Conservation (phyloP, 92 coral and sea anemone species). For the Phenganax stokvisi region DNA sequence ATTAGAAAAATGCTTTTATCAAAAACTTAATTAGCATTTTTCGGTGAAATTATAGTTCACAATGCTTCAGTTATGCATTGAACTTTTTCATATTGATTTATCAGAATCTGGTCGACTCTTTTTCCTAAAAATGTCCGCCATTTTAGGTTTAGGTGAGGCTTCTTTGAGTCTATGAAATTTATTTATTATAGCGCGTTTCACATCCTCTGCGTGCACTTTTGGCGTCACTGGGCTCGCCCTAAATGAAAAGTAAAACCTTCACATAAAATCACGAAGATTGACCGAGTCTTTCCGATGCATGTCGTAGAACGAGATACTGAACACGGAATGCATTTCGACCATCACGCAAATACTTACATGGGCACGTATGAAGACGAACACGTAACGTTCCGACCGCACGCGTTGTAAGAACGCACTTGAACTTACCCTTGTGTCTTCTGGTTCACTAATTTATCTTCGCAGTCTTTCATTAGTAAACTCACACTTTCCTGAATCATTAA, state of each 20-base stretch:
- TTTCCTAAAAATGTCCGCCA: constrained; percentile 86
- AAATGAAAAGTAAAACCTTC: constrained; percentile 15
- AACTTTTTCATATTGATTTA: constrained; percentile 42
- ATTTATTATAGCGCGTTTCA: constrained; percentile 81
- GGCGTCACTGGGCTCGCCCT: constrained; percentile 57
- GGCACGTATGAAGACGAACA: not conserved
- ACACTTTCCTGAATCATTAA: constrained; percentile 61
- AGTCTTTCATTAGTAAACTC: constrained; percentile 69
- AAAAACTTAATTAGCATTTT: not conserved
- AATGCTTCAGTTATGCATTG: not conserved
- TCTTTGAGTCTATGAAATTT: constrained; percentile 88
- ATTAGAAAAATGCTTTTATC: no score
- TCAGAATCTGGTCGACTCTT: constrained; percentile 66
- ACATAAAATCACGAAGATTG: not conserved
- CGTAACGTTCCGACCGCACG: not conserved
- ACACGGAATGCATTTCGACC: no score
- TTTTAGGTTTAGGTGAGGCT: constrained; percentile 83
- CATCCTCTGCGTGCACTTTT: constrained; percentile 62
- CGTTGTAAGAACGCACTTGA: not conserved
- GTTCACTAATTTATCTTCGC: constrained; percentile 76
- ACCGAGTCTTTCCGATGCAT: no score
- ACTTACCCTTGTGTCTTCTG: constrained; percentile 42
- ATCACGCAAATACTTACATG: not conserved
- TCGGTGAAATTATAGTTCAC: not conserved
- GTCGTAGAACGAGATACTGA: no score